Conservation (phyloP, 2,888 invertebrate genomes). For the Galerucella pusilla region DNA sequence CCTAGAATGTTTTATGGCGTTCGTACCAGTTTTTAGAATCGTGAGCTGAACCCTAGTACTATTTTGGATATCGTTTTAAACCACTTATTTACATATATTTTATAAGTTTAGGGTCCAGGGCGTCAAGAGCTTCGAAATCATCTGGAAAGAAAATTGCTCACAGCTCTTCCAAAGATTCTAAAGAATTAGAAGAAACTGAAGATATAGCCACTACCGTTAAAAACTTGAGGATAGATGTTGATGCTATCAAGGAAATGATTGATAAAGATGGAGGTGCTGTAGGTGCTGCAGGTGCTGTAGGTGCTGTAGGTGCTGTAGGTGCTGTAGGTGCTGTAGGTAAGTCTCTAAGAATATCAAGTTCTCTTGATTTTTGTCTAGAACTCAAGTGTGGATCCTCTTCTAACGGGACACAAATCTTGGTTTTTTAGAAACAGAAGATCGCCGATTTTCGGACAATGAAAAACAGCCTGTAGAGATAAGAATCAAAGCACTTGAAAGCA, state of each 20-base stretch:
- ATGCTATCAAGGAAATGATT: not conserved
- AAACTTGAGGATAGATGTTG: not conserved
- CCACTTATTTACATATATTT: not conserved
- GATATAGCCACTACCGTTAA: not conserved
- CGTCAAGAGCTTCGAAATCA: not conserved
- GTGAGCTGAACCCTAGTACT: no score
- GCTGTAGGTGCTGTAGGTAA: not conserved
- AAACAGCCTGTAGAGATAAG: slow-evolving; percentile 37
- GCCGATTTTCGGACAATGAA: not conserved
- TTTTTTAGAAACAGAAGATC: not conserved
- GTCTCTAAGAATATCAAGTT: no score
- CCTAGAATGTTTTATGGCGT: no score
- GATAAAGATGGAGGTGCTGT: not conserved
- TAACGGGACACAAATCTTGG: no score
- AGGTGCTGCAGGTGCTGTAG: no score
- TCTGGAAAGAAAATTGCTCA: not conserved
- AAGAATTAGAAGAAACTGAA: not conserved
- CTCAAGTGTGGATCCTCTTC: no score
- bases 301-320: no score
- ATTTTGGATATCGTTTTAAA: no score
- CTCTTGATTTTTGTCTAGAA: no score
- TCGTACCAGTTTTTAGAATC: no score
- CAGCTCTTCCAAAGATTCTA: slow-evolving; percentile 5
- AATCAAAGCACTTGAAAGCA: slow-evolving; percentile 47
- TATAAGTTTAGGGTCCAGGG: not conserved